Evolutionary conservation across 2,113 vertebrate species (phyloP).

Genomic region (Eonycteris spelaea): DNA sequence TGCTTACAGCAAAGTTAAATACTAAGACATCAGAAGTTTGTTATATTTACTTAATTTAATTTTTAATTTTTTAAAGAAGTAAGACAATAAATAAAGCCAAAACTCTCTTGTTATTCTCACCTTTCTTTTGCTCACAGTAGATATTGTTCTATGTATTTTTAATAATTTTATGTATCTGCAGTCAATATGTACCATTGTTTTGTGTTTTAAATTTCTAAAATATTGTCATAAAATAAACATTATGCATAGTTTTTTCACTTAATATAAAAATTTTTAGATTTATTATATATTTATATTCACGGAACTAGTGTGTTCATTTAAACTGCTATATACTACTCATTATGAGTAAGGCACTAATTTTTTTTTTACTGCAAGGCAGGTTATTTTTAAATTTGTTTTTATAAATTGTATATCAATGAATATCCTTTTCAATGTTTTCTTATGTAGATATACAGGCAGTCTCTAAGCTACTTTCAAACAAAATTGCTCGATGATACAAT

Average conservation of each 20-base stretch:
- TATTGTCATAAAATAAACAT: background rate
- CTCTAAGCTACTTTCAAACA: background rate
- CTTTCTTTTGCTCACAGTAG: background rate
- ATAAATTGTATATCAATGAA: background rate
- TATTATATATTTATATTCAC: background rate
- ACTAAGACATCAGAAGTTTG: background rate
- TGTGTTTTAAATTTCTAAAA: background rate
- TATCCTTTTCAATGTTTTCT: background rate
- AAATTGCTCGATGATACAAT: background rate
- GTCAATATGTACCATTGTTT: background rate
- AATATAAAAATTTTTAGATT: conserved; percentile 6
- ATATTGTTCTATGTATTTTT: background rate
- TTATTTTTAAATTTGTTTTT: conserved; percentile 1
- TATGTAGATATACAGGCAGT: background rate
- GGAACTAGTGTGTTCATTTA: background rate
- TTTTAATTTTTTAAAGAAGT: background rate
- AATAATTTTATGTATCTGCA: background rate
- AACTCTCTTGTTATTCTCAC: background rate
- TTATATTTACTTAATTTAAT: background rate
- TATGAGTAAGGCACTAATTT: background rate
- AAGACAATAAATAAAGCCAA: background rate
- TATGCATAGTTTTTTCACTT: background rate
- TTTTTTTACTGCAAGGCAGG: background rate
- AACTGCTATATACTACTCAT: background rate
- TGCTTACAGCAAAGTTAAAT: background rate